These are phyloP conservation scores for Otis tarda DNA, from an alignment of 2,113 vertebrate species.

Conservation along the genomic window DNA sequence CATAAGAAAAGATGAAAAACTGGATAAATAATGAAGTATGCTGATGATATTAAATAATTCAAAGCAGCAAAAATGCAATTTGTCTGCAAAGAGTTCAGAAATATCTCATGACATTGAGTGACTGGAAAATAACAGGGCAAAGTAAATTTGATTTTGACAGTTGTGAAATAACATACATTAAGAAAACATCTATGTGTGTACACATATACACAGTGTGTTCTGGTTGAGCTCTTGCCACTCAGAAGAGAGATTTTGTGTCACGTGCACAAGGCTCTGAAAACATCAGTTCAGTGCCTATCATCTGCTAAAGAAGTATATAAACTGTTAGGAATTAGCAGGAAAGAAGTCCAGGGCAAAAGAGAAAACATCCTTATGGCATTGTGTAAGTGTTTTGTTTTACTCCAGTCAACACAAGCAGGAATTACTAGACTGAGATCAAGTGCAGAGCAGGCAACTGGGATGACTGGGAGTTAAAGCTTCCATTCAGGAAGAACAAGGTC, in stretches of 20 bases:
- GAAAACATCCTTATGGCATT: background rate
- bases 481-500: background rate
- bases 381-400: background rate
- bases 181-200: background rate
- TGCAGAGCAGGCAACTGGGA: background rate
- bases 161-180: background rate
- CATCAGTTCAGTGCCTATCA: background rate
- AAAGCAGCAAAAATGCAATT: slow-evolving; percentile 18
- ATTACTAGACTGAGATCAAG: background rate
- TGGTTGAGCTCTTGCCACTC: background rate
- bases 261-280: background rate
- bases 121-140: slow-evolving; percentile 1
- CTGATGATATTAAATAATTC: slow-evolving; percentile 35
- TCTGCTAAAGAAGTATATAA: background rate
- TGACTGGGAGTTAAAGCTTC: background rate
- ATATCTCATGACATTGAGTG: background rate
- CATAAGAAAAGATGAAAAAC: background rate
- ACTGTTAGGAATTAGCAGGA: background rate
- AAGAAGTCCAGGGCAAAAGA: background rate
- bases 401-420: background rate
- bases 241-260: background rate
- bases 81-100: slow-evolving; percentile 8
- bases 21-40: background rate
- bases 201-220: background rate
- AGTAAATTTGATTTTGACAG: slow-evolving; percentile 3